These are phyloP conservation scores for Dallia pectoralis DNA, from an alignment of 2,797 vertebrate species.

Conservation along the genomic window DNA sequence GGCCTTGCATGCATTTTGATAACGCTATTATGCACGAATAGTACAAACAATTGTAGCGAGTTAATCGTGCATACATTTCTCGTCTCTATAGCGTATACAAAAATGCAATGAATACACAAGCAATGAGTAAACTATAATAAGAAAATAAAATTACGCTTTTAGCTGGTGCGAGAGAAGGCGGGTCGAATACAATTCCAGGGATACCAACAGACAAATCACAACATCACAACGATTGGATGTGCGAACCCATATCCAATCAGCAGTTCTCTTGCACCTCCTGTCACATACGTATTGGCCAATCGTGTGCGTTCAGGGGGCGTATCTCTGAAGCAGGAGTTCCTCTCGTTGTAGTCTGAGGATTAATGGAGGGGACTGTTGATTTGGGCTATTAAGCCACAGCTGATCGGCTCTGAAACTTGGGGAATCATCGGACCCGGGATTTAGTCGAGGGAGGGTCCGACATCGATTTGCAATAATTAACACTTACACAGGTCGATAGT, in stretches of 20 bases:
- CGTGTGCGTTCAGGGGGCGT: slow-evolving; percentile 46
- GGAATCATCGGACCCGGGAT: slow-evolving; percentile 58
- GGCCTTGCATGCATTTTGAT: slow-evolving; percentile 20
- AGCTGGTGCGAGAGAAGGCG: slow-evolving; percentile 52
- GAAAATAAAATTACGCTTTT: slow-evolving; percentile 60
- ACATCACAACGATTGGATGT: slow-evolving; percentile 35
- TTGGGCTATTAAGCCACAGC: slow-evolving; percentile 66
- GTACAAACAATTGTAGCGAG: background rate
- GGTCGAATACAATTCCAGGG: slow-evolving; percentile 42
- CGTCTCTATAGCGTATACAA: background rate
- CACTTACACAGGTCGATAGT: slow-evolving; percentile 30
- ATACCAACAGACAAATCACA: slow-evolving; percentile 54
- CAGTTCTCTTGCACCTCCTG: background rate
- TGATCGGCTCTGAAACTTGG: slow-evolving; percentile 55
- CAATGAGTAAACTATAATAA: slow-evolving; percentile 10
- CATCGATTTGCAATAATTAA: slow-evolving; percentile 19
- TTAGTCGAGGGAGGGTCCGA: slow-evolving; percentile 43
- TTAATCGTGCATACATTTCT: background rate
- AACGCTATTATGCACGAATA: background rate
- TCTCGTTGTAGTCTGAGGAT: slow-evolving; percentile 76
- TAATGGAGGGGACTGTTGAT: slow-evolving; percentile 81
- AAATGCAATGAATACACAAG: background rate
- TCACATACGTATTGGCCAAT: slow-evolving; percentile 57
- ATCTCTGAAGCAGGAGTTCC: slow-evolving; percentile 65
- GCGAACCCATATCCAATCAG: slow-evolving; percentile 54